A percentile compares a stretch with the other conserved stretches of the same genome.
These are phyloP conservation scores for Cryptoblepharus egeriae DNA, from an alignment of 2,797 vertebrate genomes.

Conservation along the genomic window DNA sequence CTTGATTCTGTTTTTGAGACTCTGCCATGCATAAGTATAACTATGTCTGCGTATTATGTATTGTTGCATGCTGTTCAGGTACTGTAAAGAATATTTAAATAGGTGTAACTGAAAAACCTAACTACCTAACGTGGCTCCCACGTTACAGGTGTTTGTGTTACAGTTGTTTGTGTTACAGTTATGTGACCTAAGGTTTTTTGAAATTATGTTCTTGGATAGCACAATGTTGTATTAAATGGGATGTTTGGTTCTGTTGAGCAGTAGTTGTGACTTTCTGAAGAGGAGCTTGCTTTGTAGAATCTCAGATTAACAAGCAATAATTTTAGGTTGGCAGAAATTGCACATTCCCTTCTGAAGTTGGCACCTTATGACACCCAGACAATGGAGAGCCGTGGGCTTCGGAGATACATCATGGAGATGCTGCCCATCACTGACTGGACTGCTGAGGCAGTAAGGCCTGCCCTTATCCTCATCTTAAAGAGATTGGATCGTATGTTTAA, in stretches of 20 bases:
- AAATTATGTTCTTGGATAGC: neutral
- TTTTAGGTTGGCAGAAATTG: constrained; percentile 93
- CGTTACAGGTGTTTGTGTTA: too few species aligned
- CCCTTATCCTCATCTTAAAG: constrained; percentile 98
- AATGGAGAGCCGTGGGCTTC: constrained; percentile 96
- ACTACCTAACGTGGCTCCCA: too few species aligned
- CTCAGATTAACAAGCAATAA: neutral
- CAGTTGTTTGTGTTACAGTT: neutral
- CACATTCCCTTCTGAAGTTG: constrained; percentile 95
- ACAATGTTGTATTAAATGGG: neutral
- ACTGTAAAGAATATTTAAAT: neutral
- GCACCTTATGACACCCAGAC: constrained; percentile 98
- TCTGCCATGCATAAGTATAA: too few species aligned
- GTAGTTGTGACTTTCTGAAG: neutral
- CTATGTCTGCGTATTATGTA: neutral
- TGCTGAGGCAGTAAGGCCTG: constrained; percentile 93
- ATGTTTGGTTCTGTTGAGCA: neutral
- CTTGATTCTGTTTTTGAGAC: too few species aligned
- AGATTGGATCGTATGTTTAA: constrained; percentile 99
- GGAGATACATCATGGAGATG: constrained; percentile 98
- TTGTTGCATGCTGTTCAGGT: neutral
- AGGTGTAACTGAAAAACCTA: neutral
- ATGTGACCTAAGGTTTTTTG: neutral
- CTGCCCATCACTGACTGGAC: constrained; percentile 98
- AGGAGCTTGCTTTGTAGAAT: neutral